These are phyloP conservation scores for Erynnis tages DNA, from an alignment of 2,888 invertebrate genomes.

Conservation along the genomic window DNA sequence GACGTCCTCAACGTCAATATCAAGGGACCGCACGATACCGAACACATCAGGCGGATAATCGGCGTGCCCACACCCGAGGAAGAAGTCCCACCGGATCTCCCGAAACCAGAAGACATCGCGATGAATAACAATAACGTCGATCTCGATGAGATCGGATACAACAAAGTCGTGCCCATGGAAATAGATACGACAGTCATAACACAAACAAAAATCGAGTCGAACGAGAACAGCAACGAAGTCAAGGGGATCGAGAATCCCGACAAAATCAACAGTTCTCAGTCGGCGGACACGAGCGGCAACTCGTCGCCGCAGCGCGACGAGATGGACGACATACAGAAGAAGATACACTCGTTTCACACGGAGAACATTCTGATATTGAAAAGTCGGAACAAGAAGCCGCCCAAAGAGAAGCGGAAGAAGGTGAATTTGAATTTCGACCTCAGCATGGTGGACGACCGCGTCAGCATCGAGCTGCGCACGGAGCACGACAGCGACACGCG, in stretches of 20 bases:
- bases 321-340: slow-evolving; percentile 83
- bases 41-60: slow-evolving; percentile 69
- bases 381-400: slow-evolving; percentile 81
- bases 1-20: slow-evolving; percentile 61
- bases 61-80: slow-evolving; percentile 70
- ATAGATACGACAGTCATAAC: slow-evolving; percentile 66
- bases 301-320: slow-evolving; percentile 78
- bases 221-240: slow-evolving; percentile 49
- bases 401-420: slow-evolving; percentile 77
- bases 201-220: slow-evolving; percentile 62
- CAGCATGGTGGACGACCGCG: slow-evolving; percentile 77
- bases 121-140: slow-evolving; percentile 67
- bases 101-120: slow-evolving; percentile 53
- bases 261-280: slow-evolving; percentile 63
- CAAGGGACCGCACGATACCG: slow-evolving; percentile 60
- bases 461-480: slow-evolving; percentile 72
- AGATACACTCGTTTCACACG: slow-evolving; percentile 83
- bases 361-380: slow-evolving; percentile 83
- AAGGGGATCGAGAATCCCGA: slow-evolving; percentile 65
- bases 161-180: slow-evolving; percentile 71
- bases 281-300: slow-evolving; percentile 74
- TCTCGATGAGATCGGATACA: slow-evolving; percentile 61
- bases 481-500: slow-evolving; percentile 50
- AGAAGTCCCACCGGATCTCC: slow-evolving; percentile 57
- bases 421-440: slow-evolving; percentile 79